Evolutionary conservation across 2,888 invertebrate genomes (phyloP), one percentile per base, ranked within the genome.

Genomic region (Eilema caniola): DNA sequence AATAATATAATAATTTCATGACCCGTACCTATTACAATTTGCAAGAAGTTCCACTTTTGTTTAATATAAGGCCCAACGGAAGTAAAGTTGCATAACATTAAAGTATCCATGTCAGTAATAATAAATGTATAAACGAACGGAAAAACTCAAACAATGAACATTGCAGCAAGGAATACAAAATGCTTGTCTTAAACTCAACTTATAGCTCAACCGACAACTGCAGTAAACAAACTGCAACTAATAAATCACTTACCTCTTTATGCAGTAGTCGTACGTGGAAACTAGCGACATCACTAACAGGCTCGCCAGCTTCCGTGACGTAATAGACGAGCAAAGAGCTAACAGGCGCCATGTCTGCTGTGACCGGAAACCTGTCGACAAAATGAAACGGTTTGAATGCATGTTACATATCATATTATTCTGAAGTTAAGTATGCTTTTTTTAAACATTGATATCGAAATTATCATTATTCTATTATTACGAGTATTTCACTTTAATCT

Each of bases 241-340:
- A 56, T 53, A 62, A 56, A 23, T 20, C 24, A 53, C 88, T 91
- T 83, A 96, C 96, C 95, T 96, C 96, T 86, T 96, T 96, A 85
- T 96, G 96, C 66, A 96, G 90, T 24, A 97, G 93, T 79, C 95
- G 94, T 20, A 97, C 96, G 80, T 96, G 96, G 86, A 97, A 97
- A 84, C 95, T 96, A 67, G 96, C 96, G 20, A 96, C 96, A 85
- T 97, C 97, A 83, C 96, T 97, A 76, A 97, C 96, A 0, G 96
- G 96, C 81, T 97, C 97, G 0, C 97, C 97, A 53, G 95, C 95
- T 66, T 96, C 96, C 0, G 97, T 96, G 67, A 97, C 96, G 92
- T 97, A 97, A 88, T 97, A 97, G 16, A 97, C 96, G 64, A 97
- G 94, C 25, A 97, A 92, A 56, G 96, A 96, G 86, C 97, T 97